Conservation (phyloP, 1,140 invertebrate species). For the Neodiprion pinetum region DNA sequence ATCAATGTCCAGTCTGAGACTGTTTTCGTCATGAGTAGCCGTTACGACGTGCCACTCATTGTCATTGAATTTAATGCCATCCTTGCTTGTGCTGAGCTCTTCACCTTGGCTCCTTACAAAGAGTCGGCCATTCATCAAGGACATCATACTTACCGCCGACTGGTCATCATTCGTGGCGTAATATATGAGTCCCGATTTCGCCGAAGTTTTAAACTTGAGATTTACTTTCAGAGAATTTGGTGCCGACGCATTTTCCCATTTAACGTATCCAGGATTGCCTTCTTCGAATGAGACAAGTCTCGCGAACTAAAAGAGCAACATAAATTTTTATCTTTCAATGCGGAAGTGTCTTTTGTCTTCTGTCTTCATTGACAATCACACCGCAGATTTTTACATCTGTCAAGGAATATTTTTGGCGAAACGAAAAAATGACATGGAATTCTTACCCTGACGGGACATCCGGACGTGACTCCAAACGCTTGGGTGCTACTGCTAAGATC, state of each 20-base stretch:
- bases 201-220: conserved; percentile 88
- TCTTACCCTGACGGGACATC: conserved; percentile 82
- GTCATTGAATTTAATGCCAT: conserved; percentile 79
- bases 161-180: conserved; percentile 74
- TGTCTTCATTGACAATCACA: background rate
- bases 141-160: conserved; percentile 70
- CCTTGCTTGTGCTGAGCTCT: conserved; percentile 65
- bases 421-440: background rate
- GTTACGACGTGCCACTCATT: conserved; percentile 93
- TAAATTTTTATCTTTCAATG: background rate
- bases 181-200: conserved; percentile 78
- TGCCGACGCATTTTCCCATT: conserved; percentile 66
- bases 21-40: conserved; percentile 72
- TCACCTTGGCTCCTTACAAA: conserved; percentile 74
- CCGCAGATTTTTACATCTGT: too few relatives aligned
- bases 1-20: conserved; percentile 82
- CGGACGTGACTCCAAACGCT: conserved; percentile 80
- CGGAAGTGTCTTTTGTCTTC: background rate
- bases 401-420: background rate
- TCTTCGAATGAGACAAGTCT: conserved; percentile 70
- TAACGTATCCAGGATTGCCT: conserved; percentile 69
- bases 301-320: conserved; percentile 51
- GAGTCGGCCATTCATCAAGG: conserved; percentile 73
- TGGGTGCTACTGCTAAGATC: conserved; percentile 82
- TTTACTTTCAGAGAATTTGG: conserved; percentile 76